phyloP scores from a whole-genome alignment of 2,113 vertebrate species.

The Emydura subglobosa region DNA sequence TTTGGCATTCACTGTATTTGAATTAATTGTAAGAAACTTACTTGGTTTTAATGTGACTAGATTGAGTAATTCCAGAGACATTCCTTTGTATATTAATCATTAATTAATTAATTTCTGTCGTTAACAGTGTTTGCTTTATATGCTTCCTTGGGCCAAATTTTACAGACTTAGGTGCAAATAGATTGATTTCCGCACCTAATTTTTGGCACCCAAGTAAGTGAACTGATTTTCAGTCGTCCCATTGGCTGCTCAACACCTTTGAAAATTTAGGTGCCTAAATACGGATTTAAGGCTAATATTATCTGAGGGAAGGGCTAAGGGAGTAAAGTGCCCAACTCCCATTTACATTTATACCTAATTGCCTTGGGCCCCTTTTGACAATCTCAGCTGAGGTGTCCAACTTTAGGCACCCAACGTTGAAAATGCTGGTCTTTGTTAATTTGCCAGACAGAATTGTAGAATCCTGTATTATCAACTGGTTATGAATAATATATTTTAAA shows the following conservation, averaged over 20 bases:
- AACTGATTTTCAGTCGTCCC: neutral
- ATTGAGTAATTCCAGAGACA: slow-evolving; percentile 69
- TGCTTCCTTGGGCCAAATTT: slow-evolving; percentile 21
- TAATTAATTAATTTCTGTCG: slow-evolving; percentile 73
- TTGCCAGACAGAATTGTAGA: slow-evolving; percentile 36
- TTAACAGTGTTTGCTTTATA: slow-evolving; percentile 70
- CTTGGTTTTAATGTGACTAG: slow-evolving; percentile 72
- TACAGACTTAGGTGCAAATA: neutral
- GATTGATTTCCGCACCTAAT: neutral
- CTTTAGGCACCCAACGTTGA: neutral
- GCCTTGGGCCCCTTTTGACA: neutral
- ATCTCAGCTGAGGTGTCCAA: neutral
- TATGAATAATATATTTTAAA: slow-evolving; percentile 18
- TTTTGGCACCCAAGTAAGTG: neutral
- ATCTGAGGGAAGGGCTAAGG: neutral
- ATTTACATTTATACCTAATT: neutral
- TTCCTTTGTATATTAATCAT: neutral
- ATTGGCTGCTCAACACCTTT: neutral
- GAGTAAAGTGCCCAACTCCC: neutral
- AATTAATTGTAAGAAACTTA: slow-evolving; percentile 70
- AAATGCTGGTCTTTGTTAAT: slow-evolving; percentile 53
- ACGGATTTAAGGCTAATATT: neutral
- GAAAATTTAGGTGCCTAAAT: neutral
- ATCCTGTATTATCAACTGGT: slow-evolving; percentile 9
- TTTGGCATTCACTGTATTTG: slow-evolving; percentile 67